These are phyloP conservation scores for Acrobasis suavella DNA, from an alignment of 2,888 invertebrate genomes.

Conservation along the genomic window DNA sequence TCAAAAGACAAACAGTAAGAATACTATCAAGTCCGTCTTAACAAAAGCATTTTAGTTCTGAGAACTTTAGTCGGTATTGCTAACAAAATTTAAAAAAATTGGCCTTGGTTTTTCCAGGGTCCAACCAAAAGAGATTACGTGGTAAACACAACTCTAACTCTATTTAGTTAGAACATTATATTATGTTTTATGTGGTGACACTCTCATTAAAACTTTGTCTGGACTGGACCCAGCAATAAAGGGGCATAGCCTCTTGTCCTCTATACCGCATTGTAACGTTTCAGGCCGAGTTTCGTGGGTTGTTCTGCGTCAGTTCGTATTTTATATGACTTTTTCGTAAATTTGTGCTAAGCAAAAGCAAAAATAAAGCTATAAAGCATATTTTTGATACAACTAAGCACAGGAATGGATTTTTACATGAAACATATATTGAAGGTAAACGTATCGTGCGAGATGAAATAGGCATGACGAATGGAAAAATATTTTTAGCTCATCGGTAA, in stretches of 20 bases:
- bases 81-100: neutral
- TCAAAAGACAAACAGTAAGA: no score
- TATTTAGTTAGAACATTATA: slow-evolving; percentile 7
- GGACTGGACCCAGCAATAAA: neutral
- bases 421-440: no score
- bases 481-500: no score
- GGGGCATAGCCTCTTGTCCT: neutral
- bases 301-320: neutral
- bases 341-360: neutral
- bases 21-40: neutral
- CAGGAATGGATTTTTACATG: no score
- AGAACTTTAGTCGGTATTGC: neutral
- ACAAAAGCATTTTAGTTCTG: no score
- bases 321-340: neutral
- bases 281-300: slow-evolving; percentile 1
- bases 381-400: no score
- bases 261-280: slow-evolving; percentile 2
- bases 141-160: neutral
- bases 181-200: slow-evolving; percentile 15
- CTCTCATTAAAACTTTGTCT: slow-evolving; percentile 18
- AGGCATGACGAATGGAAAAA: no score
- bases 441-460: no score
- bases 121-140: neutral
- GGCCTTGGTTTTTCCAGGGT: neutral
- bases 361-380: no score